These are phyloP conservation scores for Calameuta idolon DNA, from an alignment of 2,888 invertebrate species.

Conservation along the genomic window DNA sequence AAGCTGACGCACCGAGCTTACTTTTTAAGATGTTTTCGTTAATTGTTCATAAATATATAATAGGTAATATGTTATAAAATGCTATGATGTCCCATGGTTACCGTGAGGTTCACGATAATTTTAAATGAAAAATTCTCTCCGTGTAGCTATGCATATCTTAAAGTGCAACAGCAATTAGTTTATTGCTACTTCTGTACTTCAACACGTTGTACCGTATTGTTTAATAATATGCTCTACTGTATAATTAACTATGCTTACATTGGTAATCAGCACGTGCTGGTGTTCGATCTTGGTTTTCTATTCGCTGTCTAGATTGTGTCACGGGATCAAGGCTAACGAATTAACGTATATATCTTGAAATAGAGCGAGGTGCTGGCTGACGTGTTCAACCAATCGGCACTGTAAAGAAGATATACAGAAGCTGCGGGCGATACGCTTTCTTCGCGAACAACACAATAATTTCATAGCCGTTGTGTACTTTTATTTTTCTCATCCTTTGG, in stretches of 20 bases:
- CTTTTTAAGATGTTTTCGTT: too few species aligned
- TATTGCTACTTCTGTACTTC: neutral
- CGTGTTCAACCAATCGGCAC: neutral
- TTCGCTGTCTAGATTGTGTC: neutral
- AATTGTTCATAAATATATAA: too few species aligned
- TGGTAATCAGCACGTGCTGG: neutral
- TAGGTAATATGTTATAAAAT: too few species aligned
- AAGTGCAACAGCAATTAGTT: conserved; percentile 21
- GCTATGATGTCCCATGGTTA: too few species aligned
- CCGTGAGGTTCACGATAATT: too few species aligned
- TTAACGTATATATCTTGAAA: neutral
- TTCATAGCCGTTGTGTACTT: neutral
- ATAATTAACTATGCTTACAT: neutral
- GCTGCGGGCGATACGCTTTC: neutral
- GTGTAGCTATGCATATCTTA: conserved; percentile 24
- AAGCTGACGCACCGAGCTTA: too few species aligned
- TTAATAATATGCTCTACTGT: neutral
- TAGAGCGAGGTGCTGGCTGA: neutral
- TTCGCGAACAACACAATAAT: neutral
- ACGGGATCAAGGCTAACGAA: neutral
- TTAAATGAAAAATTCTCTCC: too few species aligned
- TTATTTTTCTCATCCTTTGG: neutral
- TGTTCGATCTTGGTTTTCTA: neutral
- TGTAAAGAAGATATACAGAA: neutral
- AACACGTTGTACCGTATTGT: neutral